Conservation (phyloP, 2,113 vertebrate species). For the Meleagris gallopavo region DNA sequence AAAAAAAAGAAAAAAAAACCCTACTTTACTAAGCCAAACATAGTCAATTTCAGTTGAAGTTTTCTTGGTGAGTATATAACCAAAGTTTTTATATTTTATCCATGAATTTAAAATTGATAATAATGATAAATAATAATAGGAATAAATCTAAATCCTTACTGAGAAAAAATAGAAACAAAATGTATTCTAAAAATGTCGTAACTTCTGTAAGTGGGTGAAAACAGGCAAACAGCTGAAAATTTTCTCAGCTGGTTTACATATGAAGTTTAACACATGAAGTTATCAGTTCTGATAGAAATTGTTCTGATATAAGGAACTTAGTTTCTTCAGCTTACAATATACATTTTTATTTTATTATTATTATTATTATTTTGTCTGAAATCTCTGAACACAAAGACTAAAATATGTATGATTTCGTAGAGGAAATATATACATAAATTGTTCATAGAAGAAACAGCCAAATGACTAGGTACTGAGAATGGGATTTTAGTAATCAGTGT, state of each 20-base stretch:
- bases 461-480: too few species aligned
- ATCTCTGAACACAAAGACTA: not conserved
- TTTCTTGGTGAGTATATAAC: not conserved
- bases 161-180: not conserved
- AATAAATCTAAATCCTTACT: too few species aligned
- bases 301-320: not conserved
- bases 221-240: not conserved
- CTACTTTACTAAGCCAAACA: not conserved
- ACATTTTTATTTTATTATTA: not conserved
- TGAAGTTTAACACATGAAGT: not conserved
- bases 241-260: not conserved
- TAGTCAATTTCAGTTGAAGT: not conserved
- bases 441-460: too few species aligned
- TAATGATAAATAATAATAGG: not conserved
- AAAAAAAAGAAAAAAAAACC: not conserved
- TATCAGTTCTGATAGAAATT: not conserved
- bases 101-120: too few species aligned
- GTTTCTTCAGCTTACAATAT: fast-evolving
- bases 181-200: not conserved
- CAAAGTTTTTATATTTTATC: not conserved
- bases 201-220: not conserved
- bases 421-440: not conserved
- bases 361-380: not conserved
- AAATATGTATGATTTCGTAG: not conserved
- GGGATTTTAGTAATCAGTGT: too few species aligned